A percentile compares a stretch with the other conserved stretches of the same genome.
Evolutionary conservation across 2,113 vertebrate genomes (phyloP).

Genomic region (Struthidea cinerea): DNA sequence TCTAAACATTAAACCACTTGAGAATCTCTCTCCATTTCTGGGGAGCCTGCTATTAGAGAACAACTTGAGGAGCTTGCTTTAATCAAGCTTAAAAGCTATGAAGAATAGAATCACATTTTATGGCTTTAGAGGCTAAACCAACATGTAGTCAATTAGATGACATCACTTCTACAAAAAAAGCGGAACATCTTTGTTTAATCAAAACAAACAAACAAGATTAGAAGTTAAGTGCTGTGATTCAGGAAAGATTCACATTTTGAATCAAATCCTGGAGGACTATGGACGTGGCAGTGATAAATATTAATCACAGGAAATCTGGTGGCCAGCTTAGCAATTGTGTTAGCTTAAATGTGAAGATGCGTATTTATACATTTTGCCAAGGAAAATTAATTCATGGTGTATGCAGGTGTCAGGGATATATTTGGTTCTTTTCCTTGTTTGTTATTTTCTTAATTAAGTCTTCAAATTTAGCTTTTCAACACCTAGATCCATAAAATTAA

Average conservation of each 20-base stretch:
- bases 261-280: conserved; percentile 35
- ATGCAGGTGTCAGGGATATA: conserved; percentile 22
- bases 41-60: conserved; percentile 68
- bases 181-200: conserved; percentile 76
- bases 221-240: conserved; percentile 58
- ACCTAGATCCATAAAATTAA: conserved; percentile 46
- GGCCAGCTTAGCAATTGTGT: conserved; percentile 47
- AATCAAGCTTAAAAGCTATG: conserved; percentile 75
- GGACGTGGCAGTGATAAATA: conserved; percentile 50
- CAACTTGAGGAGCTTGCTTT: conserved; percentile 71
- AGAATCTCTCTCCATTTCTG: conserved; percentile 65
- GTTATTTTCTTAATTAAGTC: conserved; percentile 57
- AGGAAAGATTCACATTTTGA: conserved; percentile 62
- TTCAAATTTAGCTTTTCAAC: conserved; percentile 57
- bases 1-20: conserved; percentile 74
- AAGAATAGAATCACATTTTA: conserved; percentile 64
- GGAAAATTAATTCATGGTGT: not conserved
- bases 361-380: not conserved
- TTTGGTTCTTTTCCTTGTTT: conserved; percentile 16
- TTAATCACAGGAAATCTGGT: conserved; percentile 52
- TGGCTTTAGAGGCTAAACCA: conserved; percentile 64
- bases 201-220: conserved; percentile 78
- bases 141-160: conserved; percentile 75
- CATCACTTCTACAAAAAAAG: conserved; percentile 67
- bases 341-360: not conserved